These are phyloP conservation scores for Dicerorhinus sumatrensis DNA, from an alignment of 2,113 vertebrate genomes.

Conservation along the genomic window DNA sequence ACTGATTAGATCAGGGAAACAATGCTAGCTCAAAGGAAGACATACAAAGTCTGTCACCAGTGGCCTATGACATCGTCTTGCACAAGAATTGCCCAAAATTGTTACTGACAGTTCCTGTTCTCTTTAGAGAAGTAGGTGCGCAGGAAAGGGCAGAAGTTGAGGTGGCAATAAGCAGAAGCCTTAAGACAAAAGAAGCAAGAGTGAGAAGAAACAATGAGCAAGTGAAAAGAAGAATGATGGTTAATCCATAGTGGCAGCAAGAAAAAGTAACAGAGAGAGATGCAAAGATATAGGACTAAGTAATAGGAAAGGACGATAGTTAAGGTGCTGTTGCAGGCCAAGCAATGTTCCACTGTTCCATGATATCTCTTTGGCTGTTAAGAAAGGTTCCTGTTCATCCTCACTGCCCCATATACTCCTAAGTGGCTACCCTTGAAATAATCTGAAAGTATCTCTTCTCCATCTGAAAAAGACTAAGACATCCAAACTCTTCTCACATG, in stretches of 20 bases:
- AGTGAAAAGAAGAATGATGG: not conserved
- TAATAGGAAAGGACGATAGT: not conserved
- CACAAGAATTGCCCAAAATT: not conserved
- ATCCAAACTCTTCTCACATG: not conserved
- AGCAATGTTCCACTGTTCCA: not conserved
- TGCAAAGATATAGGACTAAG: not conserved
- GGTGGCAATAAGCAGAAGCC: not conserved
- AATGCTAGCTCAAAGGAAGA: not conserved
- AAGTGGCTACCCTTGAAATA: not conserved
- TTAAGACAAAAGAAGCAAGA: not conserved
- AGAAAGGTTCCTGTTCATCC: not conserved
- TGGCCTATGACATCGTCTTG: not conserved
- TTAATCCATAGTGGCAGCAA: not conserved
- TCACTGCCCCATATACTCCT: not conserved
- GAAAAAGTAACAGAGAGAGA: not conserved
- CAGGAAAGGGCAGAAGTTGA: not conserved
- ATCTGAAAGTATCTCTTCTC: not conserved
- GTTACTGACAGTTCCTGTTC: not conserved
- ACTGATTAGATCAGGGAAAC: not conserved
- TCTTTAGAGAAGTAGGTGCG: not conserved
- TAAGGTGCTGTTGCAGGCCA: too few relatives aligned
- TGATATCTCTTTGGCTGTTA: not conserved
- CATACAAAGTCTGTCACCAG: not conserved
- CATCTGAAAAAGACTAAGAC: not conserved
- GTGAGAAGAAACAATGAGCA: not conserved